These are phyloP conservation scores for Salvelinus fontinalis DNA, from an alignment of 2,113 vertebrate genomes.

Conservation along the genomic window DNA sequence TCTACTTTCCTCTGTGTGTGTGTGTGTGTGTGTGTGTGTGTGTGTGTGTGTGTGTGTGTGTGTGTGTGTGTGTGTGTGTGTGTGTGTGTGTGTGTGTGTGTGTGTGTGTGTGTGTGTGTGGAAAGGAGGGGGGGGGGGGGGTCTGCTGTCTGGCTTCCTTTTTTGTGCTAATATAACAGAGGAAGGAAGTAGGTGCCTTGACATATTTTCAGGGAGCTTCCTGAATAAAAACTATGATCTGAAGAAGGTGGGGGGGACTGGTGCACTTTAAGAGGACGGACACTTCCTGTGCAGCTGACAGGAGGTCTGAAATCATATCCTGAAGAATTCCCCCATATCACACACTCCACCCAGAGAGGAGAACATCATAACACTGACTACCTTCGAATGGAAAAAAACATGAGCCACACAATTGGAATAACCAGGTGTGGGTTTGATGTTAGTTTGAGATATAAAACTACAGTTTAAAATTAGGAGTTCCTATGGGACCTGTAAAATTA, in stretches of 20 bases:
- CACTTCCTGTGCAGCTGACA: constrained; percentile 74
- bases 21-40: constrained; percentile 7
- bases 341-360: constrained; percentile 32
- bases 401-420: not conserved
- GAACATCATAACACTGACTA: not conserved
- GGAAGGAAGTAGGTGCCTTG: constrained; percentile 46
- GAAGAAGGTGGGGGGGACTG: constrained; percentile 16
- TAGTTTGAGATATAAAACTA: not conserved
- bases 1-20: not conserved
- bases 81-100: constrained; percentile 8
- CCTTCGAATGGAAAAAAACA: not conserved
- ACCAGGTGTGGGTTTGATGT: not conserved
- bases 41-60: constrained; percentile 10
- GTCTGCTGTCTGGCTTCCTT: constrained; percentile 35
- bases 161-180: constrained; percentile 23
- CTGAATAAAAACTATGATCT: constrained; percentile 48
- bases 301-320: constrained; percentile 67
- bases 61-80: constrained; percentile 10
- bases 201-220: constrained; percentile 58
- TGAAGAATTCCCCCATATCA: constrained; percentile 44
- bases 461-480: not conserved
- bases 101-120: constrained; percentile 11
- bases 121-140: constrained; percentile 11
- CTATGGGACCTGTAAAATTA: not conserved
- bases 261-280: constrained; percentile 36